Percentiles rank a stretch among this genome's conserved stretches.
Conservation (phyloP, 1,140 invertebrate genomes). For the Cydia pomonella region DNA sequence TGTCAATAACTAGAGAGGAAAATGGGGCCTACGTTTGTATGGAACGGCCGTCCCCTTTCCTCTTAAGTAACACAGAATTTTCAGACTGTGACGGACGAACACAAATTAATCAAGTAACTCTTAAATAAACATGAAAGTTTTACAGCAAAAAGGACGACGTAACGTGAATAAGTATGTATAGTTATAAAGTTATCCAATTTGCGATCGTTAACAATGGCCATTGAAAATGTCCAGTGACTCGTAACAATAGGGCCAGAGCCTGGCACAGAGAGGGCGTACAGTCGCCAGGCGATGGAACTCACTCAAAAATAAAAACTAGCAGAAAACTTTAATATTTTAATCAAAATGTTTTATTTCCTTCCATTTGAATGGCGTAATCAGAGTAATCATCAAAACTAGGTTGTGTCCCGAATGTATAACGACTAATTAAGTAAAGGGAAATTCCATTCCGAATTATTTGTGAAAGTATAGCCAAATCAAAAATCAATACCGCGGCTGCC, state of each 20-base stretch:
- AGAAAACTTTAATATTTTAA: constrained; percentile 1
- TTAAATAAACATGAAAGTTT: constrained; percentile 24
- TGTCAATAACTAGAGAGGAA: no score
- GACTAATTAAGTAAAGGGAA: background rate
- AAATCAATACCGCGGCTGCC: constrained; percentile 50
- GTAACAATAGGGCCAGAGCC: constrained; percentile 32
- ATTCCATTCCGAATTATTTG: constrained; percentile 5
- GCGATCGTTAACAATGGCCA: constrained; percentile 44
- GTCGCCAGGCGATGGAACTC: constrained; percentile 2
- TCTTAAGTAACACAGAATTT: background rate
- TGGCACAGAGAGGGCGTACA: constrained; percentile 1
- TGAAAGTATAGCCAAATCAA: constrained; percentile 42
- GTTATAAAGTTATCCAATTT: constrained; percentile 44
- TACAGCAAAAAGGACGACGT: constrained; percentile 9
- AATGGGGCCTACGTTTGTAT: no score
- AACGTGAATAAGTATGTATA: constrained; percentile 21
- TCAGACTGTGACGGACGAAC: background rate
- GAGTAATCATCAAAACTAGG: no score
- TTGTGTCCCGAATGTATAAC: no score
- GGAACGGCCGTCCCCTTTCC: no score
- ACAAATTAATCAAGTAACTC: constrained; percentile 27
- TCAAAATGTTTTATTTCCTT: background rate
- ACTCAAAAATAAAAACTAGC: constrained; percentile 11
- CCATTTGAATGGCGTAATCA: no score
- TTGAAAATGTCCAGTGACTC: constrained; percentile 44